These are phyloP conservation scores for Python bivittatus DNA, from an alignment of 2,113 vertebrate genomes.

Conservation along the genomic window DNA sequence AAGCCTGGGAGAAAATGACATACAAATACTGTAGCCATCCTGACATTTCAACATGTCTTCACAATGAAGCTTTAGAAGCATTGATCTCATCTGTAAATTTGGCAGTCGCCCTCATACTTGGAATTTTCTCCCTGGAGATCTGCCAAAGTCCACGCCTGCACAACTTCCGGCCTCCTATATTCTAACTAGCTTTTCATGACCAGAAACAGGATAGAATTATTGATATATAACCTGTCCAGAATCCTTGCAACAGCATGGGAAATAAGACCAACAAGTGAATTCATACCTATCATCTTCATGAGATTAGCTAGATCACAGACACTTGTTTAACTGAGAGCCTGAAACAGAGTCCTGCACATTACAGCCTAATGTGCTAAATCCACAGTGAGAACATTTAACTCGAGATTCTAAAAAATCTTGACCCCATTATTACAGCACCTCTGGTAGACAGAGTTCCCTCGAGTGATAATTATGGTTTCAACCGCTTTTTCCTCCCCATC, in stretches of 20 bases:
- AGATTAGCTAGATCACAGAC: background rate
- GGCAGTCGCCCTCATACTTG: background rate
- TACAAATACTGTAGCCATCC: background rate
- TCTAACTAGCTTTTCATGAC: background rate
- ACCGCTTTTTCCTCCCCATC: background rate
- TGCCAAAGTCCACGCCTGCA: background rate
- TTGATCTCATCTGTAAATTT: background rate
- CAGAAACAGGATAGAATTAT: background rate
- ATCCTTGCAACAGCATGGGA: background rate
- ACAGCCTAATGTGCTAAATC: background rate
- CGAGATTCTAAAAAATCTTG: background rate
- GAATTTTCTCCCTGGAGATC: background rate
- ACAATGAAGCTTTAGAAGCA: background rate
- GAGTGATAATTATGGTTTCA: background rate
- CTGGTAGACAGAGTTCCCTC: background rate
- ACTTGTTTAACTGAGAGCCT: background rate
- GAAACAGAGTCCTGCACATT: background rate
- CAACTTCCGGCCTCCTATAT: background rate
- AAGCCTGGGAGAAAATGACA: background rate
- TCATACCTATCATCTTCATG: background rate
- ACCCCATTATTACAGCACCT: background rate
- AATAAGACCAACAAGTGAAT: background rate
- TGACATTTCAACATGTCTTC: background rate
- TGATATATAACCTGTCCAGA: background rate
- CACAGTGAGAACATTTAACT: background rate